phyloP scores from a whole-genome alignment of 2,113 vertebrate genomes.

The Aphyosemion australe region DNA sequence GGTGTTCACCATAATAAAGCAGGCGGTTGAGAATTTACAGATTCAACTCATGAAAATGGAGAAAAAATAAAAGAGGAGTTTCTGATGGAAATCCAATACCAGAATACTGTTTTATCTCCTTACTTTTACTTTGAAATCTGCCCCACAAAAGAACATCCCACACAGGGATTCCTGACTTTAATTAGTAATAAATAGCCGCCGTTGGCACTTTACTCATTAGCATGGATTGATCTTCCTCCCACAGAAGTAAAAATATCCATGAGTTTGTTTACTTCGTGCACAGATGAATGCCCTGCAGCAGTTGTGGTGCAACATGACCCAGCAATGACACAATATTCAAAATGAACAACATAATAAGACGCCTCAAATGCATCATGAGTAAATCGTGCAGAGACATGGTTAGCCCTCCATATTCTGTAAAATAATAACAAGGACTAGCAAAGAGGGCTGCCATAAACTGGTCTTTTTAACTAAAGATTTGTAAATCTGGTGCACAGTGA shows the following conservation, averaged over 20 bases:
- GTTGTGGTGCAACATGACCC: conserved; percentile 41
- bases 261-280: conserved; percentile 35
- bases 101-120: conserved; percentile 17
- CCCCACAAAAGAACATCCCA: not conserved
- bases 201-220: conserved; percentile 32
- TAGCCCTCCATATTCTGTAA: not conserved
- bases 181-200: conserved; percentile 31
- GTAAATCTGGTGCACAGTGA: conserved; percentile 48
- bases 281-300: conserved; percentile 24
- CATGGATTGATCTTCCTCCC: conserved; percentile 32
- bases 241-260: conserved; percentile 17
- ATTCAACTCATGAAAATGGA: too few relatives aligned
- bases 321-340: conserved; percentile 14
- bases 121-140: not conserved
- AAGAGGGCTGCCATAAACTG: conserved; percentile 17
- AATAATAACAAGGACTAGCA: not conserved
- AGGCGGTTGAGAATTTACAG: not conserved
- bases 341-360: conserved; percentile 1
- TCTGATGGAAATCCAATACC: conserved; percentile 1
- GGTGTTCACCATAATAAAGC: not conserved
- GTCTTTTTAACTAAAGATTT: conserved; percentile 50
- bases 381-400: not conserved
- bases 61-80: not conserved
- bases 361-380: not conserved
- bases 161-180: conserved; percentile 14